Evolutionary conservation across 2,888 invertebrate genomes (phyloP), one percentile per base, ranked within the genome.

Genomic region (Malacosoma neustria): DNA sequence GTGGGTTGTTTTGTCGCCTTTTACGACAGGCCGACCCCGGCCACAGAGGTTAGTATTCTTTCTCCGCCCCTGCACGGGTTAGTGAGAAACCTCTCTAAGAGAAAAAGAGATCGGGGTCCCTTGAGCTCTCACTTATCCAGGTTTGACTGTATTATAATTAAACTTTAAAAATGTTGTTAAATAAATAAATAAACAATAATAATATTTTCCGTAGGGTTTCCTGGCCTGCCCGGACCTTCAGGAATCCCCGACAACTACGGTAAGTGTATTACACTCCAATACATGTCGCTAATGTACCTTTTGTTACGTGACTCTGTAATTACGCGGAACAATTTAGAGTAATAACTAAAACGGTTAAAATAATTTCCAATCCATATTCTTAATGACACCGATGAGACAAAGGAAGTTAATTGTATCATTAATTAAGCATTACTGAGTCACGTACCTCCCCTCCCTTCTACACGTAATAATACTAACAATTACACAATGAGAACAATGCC

Each of bases 231-330:
- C 44, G 95, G 95, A 60, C 95, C 95, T 29, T 95, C 95, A 47
- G 94, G 94, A 61, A 92, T 95, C 74, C 93, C 93, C 76, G 92
- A 92, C 77, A 94, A 92, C 79, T 94, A 93, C 85, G 93, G 93
- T 93, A 82, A 92, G 92, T 91, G n/a, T n/a, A n/a, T n/a, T n/a
- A n/a, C n/a, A n/a, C n/a, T n/a, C 51, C 41, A 38, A 36, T 49
- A 45, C 37, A 41, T 43, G 48, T 48, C 55, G 61, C 60, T 64
- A 59, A 62, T 52, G 49, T 45, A 44, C 41, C 46, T 43, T 44
- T 46, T 40, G 50, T 39, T 48, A 56, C 48, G 62, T 72, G 72
- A 65, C 76, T 75, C 73, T 67, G 68, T 67, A 52, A 53, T 44
- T 47, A 57, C 57, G 52, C 54, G 34, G 45, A 54, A 51, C 49